Conservation (phyloP, 64 coral and sea anemone species). For the Actinia tenebrosa region DNA sequence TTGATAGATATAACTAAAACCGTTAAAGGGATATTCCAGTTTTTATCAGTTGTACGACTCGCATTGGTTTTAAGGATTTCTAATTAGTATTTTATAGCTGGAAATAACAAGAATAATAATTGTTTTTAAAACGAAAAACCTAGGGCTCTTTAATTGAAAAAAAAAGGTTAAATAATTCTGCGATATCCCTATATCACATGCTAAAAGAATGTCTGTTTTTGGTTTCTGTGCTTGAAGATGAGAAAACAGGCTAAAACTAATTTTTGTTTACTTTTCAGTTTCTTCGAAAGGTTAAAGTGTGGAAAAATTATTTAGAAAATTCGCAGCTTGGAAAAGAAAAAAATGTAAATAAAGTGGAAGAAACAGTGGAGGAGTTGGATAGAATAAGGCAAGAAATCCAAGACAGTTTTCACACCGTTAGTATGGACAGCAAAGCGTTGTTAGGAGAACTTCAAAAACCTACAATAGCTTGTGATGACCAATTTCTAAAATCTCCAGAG, state of each 20-base stretch:
- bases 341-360: slow-evolving; percentile 63
- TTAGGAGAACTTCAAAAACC: slow-evolving; percentile 88
- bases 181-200: background rate
- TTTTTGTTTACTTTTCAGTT: slow-evolving; percentile 41
- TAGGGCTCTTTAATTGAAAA: too few relatives aligned
- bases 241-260: too few relatives aligned
- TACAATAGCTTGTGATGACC: slow-evolving; percentile 66
- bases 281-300: slow-evolving; percentile 77
- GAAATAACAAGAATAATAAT: too few relatives aligned
- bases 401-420: slow-evolving; percentile 76
- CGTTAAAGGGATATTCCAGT: too few relatives aligned
- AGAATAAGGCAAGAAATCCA: slow-evolving; percentile 85
- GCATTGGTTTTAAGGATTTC: too few relatives aligned
- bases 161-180: too few relatives aligned
- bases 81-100: too few relatives aligned
- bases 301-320: slow-evolving; percentile 66
- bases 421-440: slow-evolving; percentile 88
- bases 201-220: background rate
- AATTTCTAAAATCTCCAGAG: slow-evolving; percentile 85
- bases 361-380: slow-evolving; percentile 54
- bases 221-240: background rate
- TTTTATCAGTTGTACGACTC: too few relatives aligned
- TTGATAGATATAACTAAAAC: too few relatives aligned
- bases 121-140: too few relatives aligned
- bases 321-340: slow-evolving; percentile 42